These are phyloP conservation scores for Sipha maydis DNA, from an alignment of 2,888 invertebrate genomes.

Conservation along the genomic window DNA sequence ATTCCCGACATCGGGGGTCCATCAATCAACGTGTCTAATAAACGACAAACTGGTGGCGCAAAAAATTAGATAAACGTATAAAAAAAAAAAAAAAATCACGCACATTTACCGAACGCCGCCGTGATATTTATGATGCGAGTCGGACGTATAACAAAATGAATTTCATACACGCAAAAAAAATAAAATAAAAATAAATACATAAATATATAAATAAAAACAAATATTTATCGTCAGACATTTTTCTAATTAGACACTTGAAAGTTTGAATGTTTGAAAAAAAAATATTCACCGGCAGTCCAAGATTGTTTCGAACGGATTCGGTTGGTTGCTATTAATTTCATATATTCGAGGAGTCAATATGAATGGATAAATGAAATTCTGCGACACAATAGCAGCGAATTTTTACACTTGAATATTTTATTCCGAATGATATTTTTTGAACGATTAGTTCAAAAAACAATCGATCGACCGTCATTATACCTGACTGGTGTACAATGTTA, in stretches of 20 bases:
- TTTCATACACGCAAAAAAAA: not conserved
- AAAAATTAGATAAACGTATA: conserved; percentile 46
- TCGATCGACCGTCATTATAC: not conserved
- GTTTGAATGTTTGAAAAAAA: conserved; percentile 44
- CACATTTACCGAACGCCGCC: conserved; percentile 52
- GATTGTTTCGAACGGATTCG: not conserved
- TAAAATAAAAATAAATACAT: no score
- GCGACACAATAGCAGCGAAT: conserved; percentile 17
- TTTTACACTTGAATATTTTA: conserved; percentile 40
- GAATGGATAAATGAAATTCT: not conserved
- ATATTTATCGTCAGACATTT: conserved; percentile 55
- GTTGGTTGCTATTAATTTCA: not conserved
- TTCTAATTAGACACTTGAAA: conserved; percentile 60
- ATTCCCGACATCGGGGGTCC: conserved; percentile 47
- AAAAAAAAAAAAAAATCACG: conserved; percentile 28
- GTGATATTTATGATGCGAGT: conserved; percentile 49
- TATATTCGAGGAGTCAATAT: not conserved
- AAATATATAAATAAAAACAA: not conserved
- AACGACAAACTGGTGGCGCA: conserved; percentile 61
- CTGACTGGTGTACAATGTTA: no score
- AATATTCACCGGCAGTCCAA: conserved; percentile 13
- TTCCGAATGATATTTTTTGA: not conserved
- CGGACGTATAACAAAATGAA: conserved; percentile 22
- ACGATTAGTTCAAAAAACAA: not conserved
- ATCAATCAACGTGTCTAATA: conserved; percentile 61